A percentile compares a stretch with the other conserved stretches of the same genome.
These are phyloP conservation scores for Cantharis nigra DNA, from an alignment of 2,888 invertebrate species.

Conservation along the genomic window DNA sequence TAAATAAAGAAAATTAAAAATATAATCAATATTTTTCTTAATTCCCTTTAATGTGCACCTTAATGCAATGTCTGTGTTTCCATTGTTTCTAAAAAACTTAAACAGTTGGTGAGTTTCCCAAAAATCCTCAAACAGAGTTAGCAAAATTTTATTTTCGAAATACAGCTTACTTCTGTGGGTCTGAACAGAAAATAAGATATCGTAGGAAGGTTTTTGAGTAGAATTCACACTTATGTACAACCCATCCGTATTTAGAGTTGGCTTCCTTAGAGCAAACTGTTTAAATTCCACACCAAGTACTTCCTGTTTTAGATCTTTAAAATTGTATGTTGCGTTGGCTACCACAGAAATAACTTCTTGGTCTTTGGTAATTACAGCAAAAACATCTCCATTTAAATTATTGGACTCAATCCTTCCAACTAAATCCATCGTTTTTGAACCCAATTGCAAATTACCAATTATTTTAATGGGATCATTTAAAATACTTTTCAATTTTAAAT, in stretches of 20 bases:
- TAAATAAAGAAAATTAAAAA: conserved; percentile 24
- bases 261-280: conserved; percentile 9
- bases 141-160: conserved; percentile 29
- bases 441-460: conserved; percentile 23
- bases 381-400: conserved; percentile 28
- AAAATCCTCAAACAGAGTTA: conserved; percentile 29
- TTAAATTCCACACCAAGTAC: conserved; percentile 15
- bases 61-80: conserved; percentile 24
- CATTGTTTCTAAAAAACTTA: conserved; percentile 22
- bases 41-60: conserved; percentile 29
- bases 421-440: conserved; percentile 15
- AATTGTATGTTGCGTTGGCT: conserved; percentile 21
- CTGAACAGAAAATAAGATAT: conserved; percentile 26
- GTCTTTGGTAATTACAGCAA: conserved; percentile 13
- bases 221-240: conserved; percentile 21
- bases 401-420: conserved; percentile 24
- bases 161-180: conserved; percentile 29
- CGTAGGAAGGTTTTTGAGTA: conserved; percentile 31
- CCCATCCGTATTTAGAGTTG: conserved; percentile 14
- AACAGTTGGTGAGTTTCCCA: conserved; percentile 35
- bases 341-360: conserved; percentile 13
- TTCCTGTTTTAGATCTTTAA: conserved; percentile 15
- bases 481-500: conserved; percentile 30
- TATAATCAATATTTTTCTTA: conserved; percentile 34
- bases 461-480: conserved; percentile 26